Evolutionary conservation across 2,888 invertebrate species (phyloP), one percentile per base, ranked within the genome.

Genomic region (Thymelicus lineola): DNA sequence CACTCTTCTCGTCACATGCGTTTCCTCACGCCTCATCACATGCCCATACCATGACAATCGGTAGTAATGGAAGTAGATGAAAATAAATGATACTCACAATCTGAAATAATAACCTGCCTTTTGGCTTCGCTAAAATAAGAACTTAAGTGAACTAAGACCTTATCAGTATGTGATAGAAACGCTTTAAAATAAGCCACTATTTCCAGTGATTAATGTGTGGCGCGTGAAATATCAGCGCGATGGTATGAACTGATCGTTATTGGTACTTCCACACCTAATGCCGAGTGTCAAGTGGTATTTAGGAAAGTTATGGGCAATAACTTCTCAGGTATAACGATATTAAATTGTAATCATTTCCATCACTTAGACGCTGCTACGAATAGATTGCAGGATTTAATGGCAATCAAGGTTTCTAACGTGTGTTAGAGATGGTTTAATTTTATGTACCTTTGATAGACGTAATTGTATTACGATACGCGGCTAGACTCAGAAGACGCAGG

Each of bases 331-430:
- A 53, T 53, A 53, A 12, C 20, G 53, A 20, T 20, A 53, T 53
- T 53, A 53, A 53, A 53, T 53, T 53, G 10, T 53, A 53, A 20
- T 53, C 53, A 20, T 20, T 53, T 53, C 20, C 20, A 53, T 53
- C 53, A 53, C 53, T 17, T 53, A 53, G 53, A 53, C 17, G 53
- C 20, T 12, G 5, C 42, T 12, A 42, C 42, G 10, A 53, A 10
- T 20, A 20, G 53, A 53, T 20, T 53, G 53, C 53, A 20, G 10
- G 1, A 10, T 53, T 53, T 20, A 53, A 17, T 53, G 42, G 10
- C 42, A 42, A 42, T 42, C 42, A 42, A 42, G 42, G 42, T 12
- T 42, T 42, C 9, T 12, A 12, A 42, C 12, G 4, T 42, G 42
- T 42, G 10, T 20, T 5, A 53, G 5, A 10, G 9, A 53, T 20